These are phyloP conservation scores for Apolygus lucorum DNA, from an alignment of 1,140 invertebrate genomes.

Conservation along the genomic window DNA sequence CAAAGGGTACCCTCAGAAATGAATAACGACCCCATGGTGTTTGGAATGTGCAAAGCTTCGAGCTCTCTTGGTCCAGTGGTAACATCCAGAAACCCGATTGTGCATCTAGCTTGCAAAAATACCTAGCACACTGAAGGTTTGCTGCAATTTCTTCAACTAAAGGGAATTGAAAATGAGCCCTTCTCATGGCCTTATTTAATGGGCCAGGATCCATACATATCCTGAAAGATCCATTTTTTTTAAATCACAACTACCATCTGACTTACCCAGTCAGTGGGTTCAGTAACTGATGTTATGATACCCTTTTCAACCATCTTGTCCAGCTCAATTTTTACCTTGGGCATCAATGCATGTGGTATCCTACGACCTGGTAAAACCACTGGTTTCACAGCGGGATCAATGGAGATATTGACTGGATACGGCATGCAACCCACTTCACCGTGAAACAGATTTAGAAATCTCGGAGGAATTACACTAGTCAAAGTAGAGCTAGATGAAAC, in stretches of 20 bases:
- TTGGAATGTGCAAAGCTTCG: conserved; percentile 38
- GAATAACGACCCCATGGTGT: conserved; percentile 39
- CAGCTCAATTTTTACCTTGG: conserved; percentile 20
- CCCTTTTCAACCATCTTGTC: conserved; percentile 17
- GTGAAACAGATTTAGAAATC: conserved; percentile 8
- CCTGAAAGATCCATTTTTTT: conserved; percentile 33
- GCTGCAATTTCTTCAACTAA: conserved; percentile 40
- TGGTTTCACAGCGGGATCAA: conserved; percentile 18
- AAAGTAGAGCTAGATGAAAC: conserved; percentile 6
- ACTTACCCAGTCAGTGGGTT: conserved; percentile 42
- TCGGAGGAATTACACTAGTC: not conserved
- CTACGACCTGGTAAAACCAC: conserved; percentile 17
- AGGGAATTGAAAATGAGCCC: conserved; percentile 40
- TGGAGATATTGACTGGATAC: conserved; percentile 13
- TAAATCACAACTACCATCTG: conserved; percentile 39
- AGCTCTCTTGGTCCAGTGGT: conserved; percentile 37
- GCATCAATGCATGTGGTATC: conserved; percentile 16
- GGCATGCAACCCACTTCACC: conserved; percentile 21
- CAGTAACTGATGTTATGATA: conserved; percentile 18
- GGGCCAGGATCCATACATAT: conserved; percentile 44
- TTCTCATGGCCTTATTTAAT: conserved; percentile 40
- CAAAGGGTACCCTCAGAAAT: conserved; percentile 34
- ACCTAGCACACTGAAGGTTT: conserved; percentile 38
- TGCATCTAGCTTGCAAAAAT: conserved; percentile 43
- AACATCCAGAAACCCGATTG: conserved; percentile 43